Base-by-base conservation (phyloP, 2,888 invertebrate genomes). In the Rosalia funebris region DNA sequence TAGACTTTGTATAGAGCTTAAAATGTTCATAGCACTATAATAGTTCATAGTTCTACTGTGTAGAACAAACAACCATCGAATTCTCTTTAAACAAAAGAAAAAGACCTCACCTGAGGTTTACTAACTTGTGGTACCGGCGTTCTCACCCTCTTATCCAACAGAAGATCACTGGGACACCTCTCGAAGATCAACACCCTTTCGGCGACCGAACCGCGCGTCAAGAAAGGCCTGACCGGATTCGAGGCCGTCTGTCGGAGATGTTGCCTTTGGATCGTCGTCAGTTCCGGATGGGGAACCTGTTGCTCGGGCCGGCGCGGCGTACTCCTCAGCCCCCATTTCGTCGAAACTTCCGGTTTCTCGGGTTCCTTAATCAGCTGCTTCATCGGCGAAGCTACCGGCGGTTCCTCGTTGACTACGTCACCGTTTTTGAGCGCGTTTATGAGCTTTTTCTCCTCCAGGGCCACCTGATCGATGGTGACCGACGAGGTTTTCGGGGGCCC, bases 131-230 rank as follows among this genome's bases (percentile, higher is more conserved):
- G 84, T 74, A 76, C 85, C 75, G 84, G 85, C 80, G 83, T 85
- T 75, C 89, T 84, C 4, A 81, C 83, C n/a, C 82, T 82, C 20
- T 90, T 83, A 78, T 91, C 91, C 73, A 90, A 89, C 70, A 91
- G 79, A 45, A 90, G 83, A 77, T 91, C 92, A 77, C 92, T 92
- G 32, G 93, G 95, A 75, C 94, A 93, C 80, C 92, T 89, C 82
- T 95, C 95, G 79, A 95, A 95, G 82, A 95, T 92, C 66, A 95
- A 86, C 65, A 95, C 95, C 45, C 95, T 84, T 78, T 95, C 95
- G 16, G 95, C 95, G 1, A 95, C 95, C 2, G 95, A 95, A 16
- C 95, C 95, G 60, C 95, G 87, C 37, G 94, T 93, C 53, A 95
- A 84, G 81, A 94, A 93, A 11, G 93, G 93, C 48, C 93, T 84